Evolutionary conservation across 2,113 vertebrate species (phyloP), one percentile per base, ranked within the genome.

Genomic region (Osmerus eperlanus): DNA sequence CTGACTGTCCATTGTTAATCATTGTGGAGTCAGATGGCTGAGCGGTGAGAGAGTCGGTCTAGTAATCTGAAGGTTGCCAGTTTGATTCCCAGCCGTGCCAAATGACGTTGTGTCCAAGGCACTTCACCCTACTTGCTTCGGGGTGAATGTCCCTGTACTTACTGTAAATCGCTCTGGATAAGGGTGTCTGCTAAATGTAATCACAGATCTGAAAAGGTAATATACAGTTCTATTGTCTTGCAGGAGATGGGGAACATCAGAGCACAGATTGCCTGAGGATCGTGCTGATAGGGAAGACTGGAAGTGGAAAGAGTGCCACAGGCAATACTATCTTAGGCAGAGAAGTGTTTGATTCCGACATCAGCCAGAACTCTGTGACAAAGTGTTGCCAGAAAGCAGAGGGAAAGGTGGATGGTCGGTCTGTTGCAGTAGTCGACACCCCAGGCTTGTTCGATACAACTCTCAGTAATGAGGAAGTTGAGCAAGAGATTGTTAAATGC

Each of bases 351-450:
- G 0, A n/a, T 2, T 60, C 82, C 12, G 56, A 72, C 64, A 0
- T 5, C 0, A n/a, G 18, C 11, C 4, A 2, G 23, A 25, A 7
- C 0, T 74, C 83, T 21, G 58, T 74, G 0, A 78, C 71, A 0
- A 41, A 3, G 12, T 16, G 12, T 16, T 84, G 78, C 3, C 41
- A 65, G 19, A 78, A 78, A 66, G 77, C 36, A 52, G 65, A 23
- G 9, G 78, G 73, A 19, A n/a, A 18, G 15, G 28, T 78, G 3
- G 63, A 80, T 1, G 75, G 78, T 2, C 53, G 18, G 3, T 15
- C 52, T 2, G 55, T 82, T 0, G 3, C 15, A 0, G 66, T 78
- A 21, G 75, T 84, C 8, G 76, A 79, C 74, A 65, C 62, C 2
- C 62, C 62, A 32, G 62, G 62, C 0, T 29, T 64, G 15, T 64